These are phyloP conservation scores for Rhabdomys dilectus DNA, from an alignment of 2,113 vertebrate genomes.

Conservation along the genomic window DNA sequence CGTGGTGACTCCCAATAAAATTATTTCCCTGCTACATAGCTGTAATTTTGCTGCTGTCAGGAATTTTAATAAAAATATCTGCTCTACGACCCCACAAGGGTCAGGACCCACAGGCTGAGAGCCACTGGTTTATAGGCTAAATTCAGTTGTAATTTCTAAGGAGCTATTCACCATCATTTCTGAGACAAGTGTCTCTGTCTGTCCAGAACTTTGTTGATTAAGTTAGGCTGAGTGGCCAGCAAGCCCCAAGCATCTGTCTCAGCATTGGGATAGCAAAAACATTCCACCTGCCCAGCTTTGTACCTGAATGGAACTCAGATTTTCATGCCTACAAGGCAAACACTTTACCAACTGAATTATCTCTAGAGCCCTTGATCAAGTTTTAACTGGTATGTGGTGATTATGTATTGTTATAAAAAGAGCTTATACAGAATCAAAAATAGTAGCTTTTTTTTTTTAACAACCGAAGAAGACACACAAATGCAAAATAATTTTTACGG, in stretches of 20 bases:
- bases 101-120: neutral
- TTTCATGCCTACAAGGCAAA: neutral
- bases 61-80: neutral
- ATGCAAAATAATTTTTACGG: conserved; percentile 20
- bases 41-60: neutral
- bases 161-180: neutral
- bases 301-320: neutral
- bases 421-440: neutral
- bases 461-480: conserved; percentile 4
- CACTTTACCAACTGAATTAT: neutral
- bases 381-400: neutral
- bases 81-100: neutral
- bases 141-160: neutral
- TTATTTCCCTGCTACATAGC: neutral
- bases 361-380: neutral
- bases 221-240: neutral
- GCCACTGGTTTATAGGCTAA: neutral
- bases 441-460: neutral
- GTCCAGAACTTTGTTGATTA: neutral
- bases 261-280: neutral
- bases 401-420: neutral
- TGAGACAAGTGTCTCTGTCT: neutral
- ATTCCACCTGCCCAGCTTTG: neutral
- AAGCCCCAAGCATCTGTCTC: neutral
- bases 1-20: neutral